These are phyloP conservation scores for Eulemur rubriventer DNA, from an alignment of 2,797 vertebrate species.

Conservation along the genomic window DNA sequence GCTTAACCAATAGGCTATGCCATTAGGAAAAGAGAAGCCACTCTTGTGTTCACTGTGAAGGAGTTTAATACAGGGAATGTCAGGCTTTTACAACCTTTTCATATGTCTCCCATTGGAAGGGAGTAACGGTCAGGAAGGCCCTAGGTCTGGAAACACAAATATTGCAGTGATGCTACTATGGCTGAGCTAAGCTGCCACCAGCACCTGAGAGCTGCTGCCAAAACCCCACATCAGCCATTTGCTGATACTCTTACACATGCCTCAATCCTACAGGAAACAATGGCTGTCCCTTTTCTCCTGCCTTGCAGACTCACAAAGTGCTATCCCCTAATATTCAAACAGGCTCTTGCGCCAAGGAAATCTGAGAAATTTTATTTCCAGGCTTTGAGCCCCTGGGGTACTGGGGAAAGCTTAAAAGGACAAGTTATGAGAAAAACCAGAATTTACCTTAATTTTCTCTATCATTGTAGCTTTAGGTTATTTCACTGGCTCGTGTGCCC, in stretches of 20 bases:
- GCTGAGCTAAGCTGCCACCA: not conserved
- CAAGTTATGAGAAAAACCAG: not conserved
- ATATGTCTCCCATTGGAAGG: not conserved
- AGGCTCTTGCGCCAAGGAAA: not conserved
- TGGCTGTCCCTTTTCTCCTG: not conserved
- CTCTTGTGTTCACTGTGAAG: not conserved
- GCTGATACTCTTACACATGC: not conserved
- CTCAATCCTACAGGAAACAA: not conserved
- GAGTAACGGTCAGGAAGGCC: not conserved
- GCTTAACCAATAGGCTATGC: not conserved
- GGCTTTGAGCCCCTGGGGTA: rapidly evolving
- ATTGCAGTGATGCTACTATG: rapidly evolving
- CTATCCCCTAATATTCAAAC: not conserved
- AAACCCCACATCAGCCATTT: rapidly evolving
- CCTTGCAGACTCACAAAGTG: not conserved
- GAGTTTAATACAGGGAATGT: not conserved
- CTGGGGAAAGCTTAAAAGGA: not conserved
- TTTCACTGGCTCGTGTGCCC: not conserved
- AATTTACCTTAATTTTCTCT: not conserved
- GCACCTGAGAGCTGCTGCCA: not conserved
- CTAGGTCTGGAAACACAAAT: not conserved
- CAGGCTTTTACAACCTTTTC: not conserved
- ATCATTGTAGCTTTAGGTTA: not conserved
- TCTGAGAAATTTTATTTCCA: not conserved
- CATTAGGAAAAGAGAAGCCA: not conserved